Percentiles rank a stretch among this genome's conserved stretches.
phyloP scores from a whole-genome alignment of 2,797 vertebrate genomes.

The Chromobotia macracanthus region DNA sequence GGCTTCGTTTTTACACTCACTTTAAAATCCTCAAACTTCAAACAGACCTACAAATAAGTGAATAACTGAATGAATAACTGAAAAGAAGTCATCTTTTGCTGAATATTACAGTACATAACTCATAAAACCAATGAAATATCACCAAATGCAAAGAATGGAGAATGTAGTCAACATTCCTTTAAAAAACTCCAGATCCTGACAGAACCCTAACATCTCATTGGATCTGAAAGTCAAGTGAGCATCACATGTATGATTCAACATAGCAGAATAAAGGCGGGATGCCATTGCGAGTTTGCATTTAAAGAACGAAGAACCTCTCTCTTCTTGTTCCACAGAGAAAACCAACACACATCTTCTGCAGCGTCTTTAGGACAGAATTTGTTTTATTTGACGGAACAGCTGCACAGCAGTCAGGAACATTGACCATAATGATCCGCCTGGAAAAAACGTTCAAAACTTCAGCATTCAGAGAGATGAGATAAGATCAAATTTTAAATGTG shows the following conservation, averaged over 20 bases:
- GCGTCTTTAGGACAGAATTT: neutral
- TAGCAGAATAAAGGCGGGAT: neutral
- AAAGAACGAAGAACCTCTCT: neutral
- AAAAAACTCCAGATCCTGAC: neutral
- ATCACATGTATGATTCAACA: constrained; percentile 25
- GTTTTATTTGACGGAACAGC: constrained; percentile 12
- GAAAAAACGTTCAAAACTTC: constrained; percentile 11
- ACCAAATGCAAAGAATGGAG: neutral
- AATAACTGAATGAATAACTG: neutral
- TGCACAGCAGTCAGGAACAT: constrained; percentile 2
- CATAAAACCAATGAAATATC: too few relatives aligned
- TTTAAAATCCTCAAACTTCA: neutral
- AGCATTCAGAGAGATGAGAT: constrained; percentile 34
- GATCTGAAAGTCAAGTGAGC: neutral
- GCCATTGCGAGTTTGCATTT: neutral
- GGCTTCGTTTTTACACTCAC: constrained; percentile 13
- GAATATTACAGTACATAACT: too few relatives aligned
- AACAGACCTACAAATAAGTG: neutral
- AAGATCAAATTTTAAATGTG: constrained; percentile 52
- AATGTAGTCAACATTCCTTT: constrained; percentile 16
- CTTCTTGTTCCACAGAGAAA: neutral
- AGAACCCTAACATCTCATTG: neutral
- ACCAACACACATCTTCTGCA: neutral
- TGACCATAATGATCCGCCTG: neutral
- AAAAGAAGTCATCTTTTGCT: neutral